Evolutionary conservation across 2,113 vertebrate genomes (phyloP).

Genomic region (Xiphophorus hellerii): DNA sequence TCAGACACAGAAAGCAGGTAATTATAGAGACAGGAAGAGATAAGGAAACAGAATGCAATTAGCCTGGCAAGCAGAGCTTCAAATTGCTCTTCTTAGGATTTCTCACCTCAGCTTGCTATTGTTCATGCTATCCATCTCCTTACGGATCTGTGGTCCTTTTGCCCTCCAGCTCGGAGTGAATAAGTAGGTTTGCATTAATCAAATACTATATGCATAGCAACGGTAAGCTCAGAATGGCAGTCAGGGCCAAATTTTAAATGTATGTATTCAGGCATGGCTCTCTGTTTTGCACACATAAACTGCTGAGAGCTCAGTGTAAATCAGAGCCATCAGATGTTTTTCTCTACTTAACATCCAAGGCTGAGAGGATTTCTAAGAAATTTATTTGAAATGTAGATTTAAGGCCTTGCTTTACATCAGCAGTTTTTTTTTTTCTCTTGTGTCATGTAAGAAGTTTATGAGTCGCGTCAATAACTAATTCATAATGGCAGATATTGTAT

Average conservation of each 20-base stretch:
- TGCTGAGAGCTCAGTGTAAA: slow-evolving; percentile 32
- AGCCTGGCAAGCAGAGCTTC: slow-evolving; percentile 76
- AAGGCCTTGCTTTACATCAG: slow-evolving; percentile 4
- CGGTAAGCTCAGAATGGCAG: slow-evolving; percentile 2
- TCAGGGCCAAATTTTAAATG: slow-evolving; percentile 35
- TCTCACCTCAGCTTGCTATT: slow-evolving; percentile 74
- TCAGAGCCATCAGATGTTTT: slow-evolving; percentile 32
- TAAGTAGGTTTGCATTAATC: slow-evolving; percentile 62
- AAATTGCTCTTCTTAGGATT: slow-evolving; percentile 77
- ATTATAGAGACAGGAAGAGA: slow-evolving; percentile 78
- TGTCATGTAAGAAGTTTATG: background rate
- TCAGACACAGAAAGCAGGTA: slow-evolving; percentile 79
- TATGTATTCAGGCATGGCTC: slow-evolving; percentile 46
- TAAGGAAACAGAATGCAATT: slow-evolving; percentile 80
- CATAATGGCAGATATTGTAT: background rate
- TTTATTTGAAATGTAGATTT: slow-evolving; percentile 38
- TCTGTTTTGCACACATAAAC: slow-evolving; percentile 14
- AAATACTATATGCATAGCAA: slow-evolving; percentile 46
- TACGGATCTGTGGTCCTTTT: slow-evolving; percentile 62
- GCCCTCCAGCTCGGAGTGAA: slow-evolving; percentile 37
- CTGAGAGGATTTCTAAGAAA: slow-evolving; percentile 15
- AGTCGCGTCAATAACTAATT: slow-evolving; percentile 6
- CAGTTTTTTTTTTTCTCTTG: slow-evolving; percentile 9
- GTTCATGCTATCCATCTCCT: slow-evolving; percentile 74
- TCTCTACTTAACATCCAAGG: slow-evolving; percentile 8